Conservation (phyloP, 2,888 invertebrate species). For the Thalpophila matura region DNA sequence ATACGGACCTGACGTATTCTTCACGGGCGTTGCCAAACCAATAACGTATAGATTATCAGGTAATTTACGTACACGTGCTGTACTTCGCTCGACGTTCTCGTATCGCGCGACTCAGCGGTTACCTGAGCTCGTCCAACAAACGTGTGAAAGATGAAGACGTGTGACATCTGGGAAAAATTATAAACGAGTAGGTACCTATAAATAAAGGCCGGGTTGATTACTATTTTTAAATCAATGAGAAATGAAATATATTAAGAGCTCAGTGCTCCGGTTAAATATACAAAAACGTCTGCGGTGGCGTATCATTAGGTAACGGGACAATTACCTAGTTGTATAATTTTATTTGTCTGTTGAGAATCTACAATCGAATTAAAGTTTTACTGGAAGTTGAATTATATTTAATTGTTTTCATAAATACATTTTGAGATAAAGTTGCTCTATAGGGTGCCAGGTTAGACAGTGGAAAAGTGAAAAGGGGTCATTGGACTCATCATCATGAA, state of each 20-base stretch:
- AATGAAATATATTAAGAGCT: conserved; percentile 72
- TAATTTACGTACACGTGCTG: conserved; percentile 67
- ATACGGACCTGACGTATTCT: conserved; percentile 77
- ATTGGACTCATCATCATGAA: no score
- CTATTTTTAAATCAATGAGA: conserved; percentile 83
- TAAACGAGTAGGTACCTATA: conserved; percentile 72
- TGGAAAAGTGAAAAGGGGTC: no score
- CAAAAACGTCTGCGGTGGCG: conserved; percentile 48
- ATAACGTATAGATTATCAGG: conserved; percentile 74
- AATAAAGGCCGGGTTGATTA: conserved; percentile 73
- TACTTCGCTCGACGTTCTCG: conserved; percentile 44
- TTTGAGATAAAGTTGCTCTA: background rate
- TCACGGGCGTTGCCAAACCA: conserved; percentile 80
- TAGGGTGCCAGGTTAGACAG: no score
- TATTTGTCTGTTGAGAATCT: background rate
- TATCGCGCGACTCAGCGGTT: conserved; percentile 64
- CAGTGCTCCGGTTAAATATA: conserved; percentile 67
- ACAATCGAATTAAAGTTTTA: background rate
- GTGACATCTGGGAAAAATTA: conserved; percentile 80
- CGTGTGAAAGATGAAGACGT: conserved; percentile 78
- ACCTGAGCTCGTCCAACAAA: conserved; percentile 73
- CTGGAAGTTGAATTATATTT: background rate
- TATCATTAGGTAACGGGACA: conserved; percentile 25
- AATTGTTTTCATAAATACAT: background rate
- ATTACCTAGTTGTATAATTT: conserved; percentile 4